A percentile compares a stretch with the other conserved stretches of the same genome.
phyloP scores from a whole-genome alignment of 2,797 vertebrate species.

The Cuniculus paca region DNA sequence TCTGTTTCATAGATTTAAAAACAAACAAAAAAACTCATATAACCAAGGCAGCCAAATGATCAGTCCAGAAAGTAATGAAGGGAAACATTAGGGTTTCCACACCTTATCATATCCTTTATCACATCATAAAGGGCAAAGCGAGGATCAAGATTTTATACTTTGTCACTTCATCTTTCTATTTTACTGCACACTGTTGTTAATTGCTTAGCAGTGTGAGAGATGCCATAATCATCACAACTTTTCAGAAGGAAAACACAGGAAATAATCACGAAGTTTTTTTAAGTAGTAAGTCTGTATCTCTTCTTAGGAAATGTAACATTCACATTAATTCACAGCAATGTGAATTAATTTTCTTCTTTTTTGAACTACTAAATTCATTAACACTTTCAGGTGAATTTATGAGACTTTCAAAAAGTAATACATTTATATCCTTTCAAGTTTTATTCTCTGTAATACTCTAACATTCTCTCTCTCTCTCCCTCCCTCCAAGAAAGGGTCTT shows the following conservation, averaged over 20 bases:
- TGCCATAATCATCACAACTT: not conserved
- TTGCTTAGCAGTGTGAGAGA: not conserved
- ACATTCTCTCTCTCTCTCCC: not conserved
- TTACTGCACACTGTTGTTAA: not conserved
- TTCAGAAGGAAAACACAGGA: not conserved
- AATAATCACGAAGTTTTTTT: not conserved
- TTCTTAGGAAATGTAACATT: slow-evolving; percentile 8
- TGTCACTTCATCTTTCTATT: not conserved
- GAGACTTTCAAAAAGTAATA: slow-evolving; percentile 20
- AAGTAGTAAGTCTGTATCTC: not conserved
- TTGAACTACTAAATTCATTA: not conserved
- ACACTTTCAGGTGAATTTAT: not conserved
- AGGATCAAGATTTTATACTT: not conserved
- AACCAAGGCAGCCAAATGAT: not conserved
- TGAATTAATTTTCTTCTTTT: not conserved
- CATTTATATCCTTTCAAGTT: not conserved
- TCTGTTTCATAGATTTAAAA: not conserved
- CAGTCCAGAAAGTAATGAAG: not conserved
- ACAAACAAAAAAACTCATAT: too few species aligned
- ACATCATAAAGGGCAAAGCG: not conserved
- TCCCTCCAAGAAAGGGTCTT: not conserved
- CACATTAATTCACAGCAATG: not conserved
- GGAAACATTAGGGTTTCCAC: not conserved
- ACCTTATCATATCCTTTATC: not conserved
- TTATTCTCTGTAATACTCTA: not conserved